Evolutionary conservation across 64 coral and sea anemone genomes (phyloP).

Genomic region (Montipora foliosa): DNA sequence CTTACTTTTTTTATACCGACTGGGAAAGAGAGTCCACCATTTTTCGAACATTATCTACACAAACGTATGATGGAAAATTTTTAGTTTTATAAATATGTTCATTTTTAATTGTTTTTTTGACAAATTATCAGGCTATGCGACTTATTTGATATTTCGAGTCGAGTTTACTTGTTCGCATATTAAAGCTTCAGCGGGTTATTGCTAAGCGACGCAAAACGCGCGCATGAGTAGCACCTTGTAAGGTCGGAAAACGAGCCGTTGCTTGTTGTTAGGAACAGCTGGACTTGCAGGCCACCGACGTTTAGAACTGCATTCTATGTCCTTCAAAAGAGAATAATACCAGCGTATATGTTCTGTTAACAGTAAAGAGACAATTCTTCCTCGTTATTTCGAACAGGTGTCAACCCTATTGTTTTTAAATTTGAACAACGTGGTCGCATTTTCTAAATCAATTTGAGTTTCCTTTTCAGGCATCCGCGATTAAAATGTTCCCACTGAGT

Average conservation of each 20-base stretch:
- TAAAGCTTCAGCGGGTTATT: background rate
- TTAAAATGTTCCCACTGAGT: background rate
- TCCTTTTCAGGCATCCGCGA: background rate
- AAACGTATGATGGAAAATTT: background rate
- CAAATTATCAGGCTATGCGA: background rate
- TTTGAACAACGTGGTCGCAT: constrained; percentile 36
- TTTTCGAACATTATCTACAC: background rate
- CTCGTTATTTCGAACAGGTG: constrained; percentile 18
- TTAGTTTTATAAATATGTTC: too few species aligned
- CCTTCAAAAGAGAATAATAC: constrained; percentile 4
- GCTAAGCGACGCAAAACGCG: constrained; percentile 18
- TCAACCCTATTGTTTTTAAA: background rate
- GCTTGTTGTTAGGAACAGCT: background rate
- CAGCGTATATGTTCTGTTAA: constrained; percentile 6
- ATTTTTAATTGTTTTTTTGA: background rate
- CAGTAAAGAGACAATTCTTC: constrained; percentile 9
- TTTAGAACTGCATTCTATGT: background rate
- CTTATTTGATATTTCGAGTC: background rate
- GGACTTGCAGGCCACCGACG: background rate
- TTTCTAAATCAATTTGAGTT: constrained; percentile 11
- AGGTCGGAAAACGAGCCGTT: too few species aligned
- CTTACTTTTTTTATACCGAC: too few species aligned
- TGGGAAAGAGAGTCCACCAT: too few species aligned
- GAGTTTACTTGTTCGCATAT: background rate
- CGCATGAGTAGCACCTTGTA: background rate